Conservation (phyloP, 2,113 vertebrate species). For the Scatophagus argus region DNA sequence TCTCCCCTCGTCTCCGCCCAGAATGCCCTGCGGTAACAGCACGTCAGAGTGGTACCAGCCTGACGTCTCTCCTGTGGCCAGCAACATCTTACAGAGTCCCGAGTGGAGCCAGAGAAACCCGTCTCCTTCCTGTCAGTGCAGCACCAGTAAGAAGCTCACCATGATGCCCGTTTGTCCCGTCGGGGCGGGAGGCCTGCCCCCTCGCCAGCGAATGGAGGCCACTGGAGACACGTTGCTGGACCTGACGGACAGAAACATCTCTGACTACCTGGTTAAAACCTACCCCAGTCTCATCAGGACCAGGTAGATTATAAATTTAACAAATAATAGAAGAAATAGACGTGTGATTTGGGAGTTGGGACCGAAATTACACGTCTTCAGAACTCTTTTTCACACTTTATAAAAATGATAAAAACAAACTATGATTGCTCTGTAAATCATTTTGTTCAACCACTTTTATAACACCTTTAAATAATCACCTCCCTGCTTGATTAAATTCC, state of each 20-base stretch:
- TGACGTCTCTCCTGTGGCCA: slow-evolving; percentile 80
- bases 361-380: no score
- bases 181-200: slow-evolving; percentile 92
- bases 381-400: background rate
- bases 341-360: no score
- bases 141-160: slow-evolving; percentile 88
- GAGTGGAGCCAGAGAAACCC: slow-evolving; percentile 88
- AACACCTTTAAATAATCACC: background rate
- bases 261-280: slow-evolving; percentile 96
- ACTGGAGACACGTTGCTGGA: slow-evolving; percentile 92
- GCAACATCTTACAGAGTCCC: slow-evolving; percentile 84
- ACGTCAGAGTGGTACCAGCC: slow-evolving; percentile 88
- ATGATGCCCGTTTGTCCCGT: slow-evolving; percentile 94
- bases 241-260: slow-evolving; percentile 92
- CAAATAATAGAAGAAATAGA: background rate
- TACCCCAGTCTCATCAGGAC: slow-evolving; percentile 92
- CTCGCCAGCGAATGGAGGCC: slow-evolving; percentile 86
- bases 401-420: background rate
- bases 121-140: slow-evolving; percentile 94
- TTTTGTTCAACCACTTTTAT: background rate
- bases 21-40: slow-evolving; percentile 83
- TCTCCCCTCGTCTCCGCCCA: slow-evolving; percentile 58
- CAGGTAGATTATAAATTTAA: slow-evolving; percentile 81
- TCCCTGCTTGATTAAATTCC: background rate
- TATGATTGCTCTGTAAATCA: background rate